These are phyloP conservation scores for Iphiclides podalirius DNA, from an alignment of 2,888 invertebrate species.

Conservation along the genomic window DNA sequence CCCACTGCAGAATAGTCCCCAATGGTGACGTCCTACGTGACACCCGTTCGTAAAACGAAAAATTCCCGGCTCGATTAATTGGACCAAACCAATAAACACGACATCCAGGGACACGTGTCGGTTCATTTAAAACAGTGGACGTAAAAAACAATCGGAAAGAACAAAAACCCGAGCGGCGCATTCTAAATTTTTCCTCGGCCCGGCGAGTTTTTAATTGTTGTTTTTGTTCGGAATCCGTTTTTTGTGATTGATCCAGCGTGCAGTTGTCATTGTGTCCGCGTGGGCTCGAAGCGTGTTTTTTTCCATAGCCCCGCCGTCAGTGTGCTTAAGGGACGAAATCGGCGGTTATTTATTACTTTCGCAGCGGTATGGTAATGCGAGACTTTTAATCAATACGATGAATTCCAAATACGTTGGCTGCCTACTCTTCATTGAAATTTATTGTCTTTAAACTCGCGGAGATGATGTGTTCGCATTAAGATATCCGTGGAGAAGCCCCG, in stretches of 20 bases:
- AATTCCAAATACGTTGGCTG: conserved; percentile 46
- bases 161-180: conserved; percentile 42
- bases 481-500: neutral
- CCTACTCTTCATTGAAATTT: conserved; percentile 22
- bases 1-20: conserved; percentile 4
- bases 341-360: conserved; percentile 43
- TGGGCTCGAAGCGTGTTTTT: conserved; percentile 67
- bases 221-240: conserved; percentile 78
- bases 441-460: conserved; percentile 8
- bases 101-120: conserved; percentile 70
- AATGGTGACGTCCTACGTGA: too few relatives aligned
- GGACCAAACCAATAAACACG: conserved; percentile 76
- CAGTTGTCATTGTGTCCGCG: conserved; percentile 78
- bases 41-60: too few relatives aligned
- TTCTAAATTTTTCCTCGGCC: conserved; percentile 75
- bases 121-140: conserved; percentile 40
- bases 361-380: conserved; percentile 55
- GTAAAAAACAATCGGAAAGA: conserved; percentile 42
- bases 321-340: conserved; percentile 66
- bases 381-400: conserved; percentile 66
- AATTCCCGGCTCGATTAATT: conserved; percentile 68
- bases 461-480: neutral
- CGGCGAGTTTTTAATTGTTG: conserved; percentile 73
- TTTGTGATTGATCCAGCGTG: conserved; percentile 78
- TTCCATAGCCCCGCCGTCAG: conserved; percentile 64